Percentiles rank a stretch among this genome's conserved stretches.
phyloP scores from a whole-genome alignment of 2,888 invertebrate genomes.

The Dusona sp. region DNA sequence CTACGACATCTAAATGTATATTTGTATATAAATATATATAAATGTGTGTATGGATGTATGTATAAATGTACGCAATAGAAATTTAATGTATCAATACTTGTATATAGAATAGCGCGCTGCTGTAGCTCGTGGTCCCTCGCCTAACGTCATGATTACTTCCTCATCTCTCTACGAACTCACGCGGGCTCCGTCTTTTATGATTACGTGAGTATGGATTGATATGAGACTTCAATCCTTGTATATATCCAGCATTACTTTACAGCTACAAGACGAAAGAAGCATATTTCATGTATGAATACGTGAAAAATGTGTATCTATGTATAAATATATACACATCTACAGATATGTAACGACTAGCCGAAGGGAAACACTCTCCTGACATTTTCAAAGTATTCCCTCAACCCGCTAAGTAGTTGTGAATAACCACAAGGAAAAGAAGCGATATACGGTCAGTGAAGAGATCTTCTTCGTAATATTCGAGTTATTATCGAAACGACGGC shows the following conservation, averaged over 20 bases:
- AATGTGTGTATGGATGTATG: background rate
- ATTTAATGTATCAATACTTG: slow-evolving; percentile 2
- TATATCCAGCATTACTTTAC: slow-evolving; percentile 19
- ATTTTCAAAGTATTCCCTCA: slow-evolving; percentile 5
- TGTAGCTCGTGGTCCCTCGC: slow-evolving; percentile 29
- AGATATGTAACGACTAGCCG: slow-evolving; percentile 11
- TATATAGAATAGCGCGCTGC: background rate
- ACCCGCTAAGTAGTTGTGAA: background rate
- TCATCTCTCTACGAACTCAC: slow-evolving; percentile 51
- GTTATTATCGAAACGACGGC: slow-evolving; percentile 9
- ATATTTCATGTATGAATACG: background rate
- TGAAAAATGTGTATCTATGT: too few species aligned
- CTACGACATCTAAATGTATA: background rate
- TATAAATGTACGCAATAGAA: background rate
- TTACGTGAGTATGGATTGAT: slow-evolving; percentile 70
- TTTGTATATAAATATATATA: background rate
- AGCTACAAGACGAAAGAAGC: slow-evolving; percentile 18
- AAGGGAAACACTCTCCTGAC: slow-evolving; percentile 13
- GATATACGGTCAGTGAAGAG: background rate
- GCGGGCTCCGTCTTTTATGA: slow-evolving; percentile 37
- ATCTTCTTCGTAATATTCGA: slow-evolving; percentile 35
- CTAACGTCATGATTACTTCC: slow-evolving; percentile 66
- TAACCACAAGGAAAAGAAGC: background rate
- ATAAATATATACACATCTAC: background rate
- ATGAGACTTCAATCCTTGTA: slow-evolving; percentile 56